Evolutionary conservation across 2,113 vertebrate genomes (phyloP).

Genomic region (Cavia aperea): DNA sequence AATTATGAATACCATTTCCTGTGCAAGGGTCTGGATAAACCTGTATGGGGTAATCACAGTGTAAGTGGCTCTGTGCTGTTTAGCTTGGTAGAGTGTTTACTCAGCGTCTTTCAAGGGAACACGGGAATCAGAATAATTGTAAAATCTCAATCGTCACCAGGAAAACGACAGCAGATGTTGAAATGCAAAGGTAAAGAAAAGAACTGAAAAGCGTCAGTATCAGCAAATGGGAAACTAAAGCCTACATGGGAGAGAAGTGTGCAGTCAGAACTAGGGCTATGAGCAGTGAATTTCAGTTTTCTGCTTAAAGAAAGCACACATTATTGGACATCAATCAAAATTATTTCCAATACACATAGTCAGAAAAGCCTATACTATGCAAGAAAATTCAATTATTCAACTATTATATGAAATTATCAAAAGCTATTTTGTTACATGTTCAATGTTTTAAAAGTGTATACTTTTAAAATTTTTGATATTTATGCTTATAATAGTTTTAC

Average conservation of each 20-base stretch:
- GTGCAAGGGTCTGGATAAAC: constrained; percentile 10
- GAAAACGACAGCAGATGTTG: constrained; percentile 21
- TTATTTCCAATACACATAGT: neutral
- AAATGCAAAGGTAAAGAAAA: constrained; percentile 3
- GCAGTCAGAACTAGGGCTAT: neutral
- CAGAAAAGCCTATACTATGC: neutral
- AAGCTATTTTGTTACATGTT: neutral
- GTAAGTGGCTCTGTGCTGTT: neutral
- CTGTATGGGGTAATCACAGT: neutral
- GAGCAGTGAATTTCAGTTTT: neutral
- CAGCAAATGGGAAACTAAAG: neutral
- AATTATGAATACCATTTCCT: constrained; percentile 47
- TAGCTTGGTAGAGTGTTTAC: neutral
- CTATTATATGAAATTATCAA: neutral
- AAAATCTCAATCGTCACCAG: neutral
- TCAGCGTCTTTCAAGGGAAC: neutral
- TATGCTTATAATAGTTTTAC: neutral
- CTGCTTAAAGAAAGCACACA: neutral
- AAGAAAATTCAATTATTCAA: neutral
- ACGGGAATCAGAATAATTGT: neutral
- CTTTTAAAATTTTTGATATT: neutral
- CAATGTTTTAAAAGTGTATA: neutral
- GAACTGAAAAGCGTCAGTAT: neutral
- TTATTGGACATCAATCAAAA: neutral
- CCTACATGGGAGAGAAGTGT: neutral